phyloP scores from a whole-genome alignment of 2,888 invertebrate genomes.

The Alitta virens region DNA sequence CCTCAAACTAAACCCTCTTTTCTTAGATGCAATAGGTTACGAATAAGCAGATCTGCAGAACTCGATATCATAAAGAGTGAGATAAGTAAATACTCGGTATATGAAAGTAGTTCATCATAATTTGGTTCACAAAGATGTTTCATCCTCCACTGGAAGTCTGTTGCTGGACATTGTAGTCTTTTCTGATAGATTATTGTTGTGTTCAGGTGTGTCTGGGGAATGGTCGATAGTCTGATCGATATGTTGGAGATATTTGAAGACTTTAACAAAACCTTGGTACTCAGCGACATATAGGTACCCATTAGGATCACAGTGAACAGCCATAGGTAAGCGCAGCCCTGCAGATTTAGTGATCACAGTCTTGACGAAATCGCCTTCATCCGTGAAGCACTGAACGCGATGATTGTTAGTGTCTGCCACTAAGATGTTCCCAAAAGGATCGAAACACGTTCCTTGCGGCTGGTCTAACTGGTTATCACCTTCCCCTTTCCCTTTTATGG shows the following conservation, averaged over 20 bases:
- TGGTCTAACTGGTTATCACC: slow-evolving; percentile 7
- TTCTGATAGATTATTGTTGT: too few relatives aligned
- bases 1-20: too few relatives aligned
- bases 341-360: slow-evolving; percentile 4
- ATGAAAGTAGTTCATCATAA: too few relatives aligned
- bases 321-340: slow-evolving; percentile 19
- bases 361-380: neutral
- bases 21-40: too few relatives aligned
- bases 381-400: slow-evolving; percentile 5
- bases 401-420: slow-evolving; percentile 14
- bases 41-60: too few relatives aligned
- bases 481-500: neutral
- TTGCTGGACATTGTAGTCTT: too few relatives aligned
- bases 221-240: neutral
- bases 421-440: slow-evolving; percentile 8
- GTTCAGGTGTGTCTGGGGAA: too few relatives aligned
- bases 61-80: too few relatives aligned
- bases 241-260: slow-evolving; percentile 18
- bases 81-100: too few relatives aligned
- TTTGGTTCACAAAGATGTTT: too few relatives aligned
- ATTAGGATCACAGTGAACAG: slow-evolving; percentile 5
- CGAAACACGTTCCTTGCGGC: slow-evolving; percentile 9
- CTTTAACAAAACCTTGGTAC: slow-evolving; percentile 18
- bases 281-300: slow-evolving; percentile 19
- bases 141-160: too few relatives aligned